Evolutionary conservation across 1,140 invertebrate genomes (phyloP), one percentile per base, ranked within the genome.

Genomic region (Ips nitidus): DNA sequence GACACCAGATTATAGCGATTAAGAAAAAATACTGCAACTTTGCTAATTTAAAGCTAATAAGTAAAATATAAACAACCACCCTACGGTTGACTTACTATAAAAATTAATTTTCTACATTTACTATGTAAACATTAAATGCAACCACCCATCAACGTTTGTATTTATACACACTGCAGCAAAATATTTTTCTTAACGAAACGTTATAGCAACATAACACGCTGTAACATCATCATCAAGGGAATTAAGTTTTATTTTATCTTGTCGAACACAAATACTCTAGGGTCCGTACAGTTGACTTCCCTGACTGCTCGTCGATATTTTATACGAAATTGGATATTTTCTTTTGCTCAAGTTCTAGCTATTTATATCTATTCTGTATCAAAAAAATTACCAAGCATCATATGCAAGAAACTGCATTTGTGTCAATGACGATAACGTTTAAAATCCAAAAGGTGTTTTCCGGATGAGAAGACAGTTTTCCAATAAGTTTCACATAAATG

Each of bases 191-290:
- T 50, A 50, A 8, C 45, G 45, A 50, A 37, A 61, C 45, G 45
- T 61, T 61, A 61, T 47, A 50, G 47, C 59, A 61, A 40, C 59
- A 50, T 61, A 47, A 61, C 42, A 36, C 59, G 43, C 36, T 45
- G 42, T 47, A 61, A 47, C 4, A 38, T 41, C 8, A 61, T 61
- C 22, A 45, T 61, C 59, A 6, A 22, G 59, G 43, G 59, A 61
- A 61, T 47, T 36, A 50, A 61, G 8, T 61, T 61, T 47, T 37
- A 61, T 61, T 61, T 61, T 61, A 45, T 61, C 36, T 8, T 38
- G 22, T 1, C 42, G 57, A 59, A 41, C 39, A 50, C 8, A 38
- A 61, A 61, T 47, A 47, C 59, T 8, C 59, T 4, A 2, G 59
- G 41, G 59, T 41, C 42, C 57, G 52, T 37, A 55, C 8, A 55